Evolutionary conservation across 1,140 invertebrate genomes (phyloP).

Genomic region (Pygmarrhopalites habei): DNA sequence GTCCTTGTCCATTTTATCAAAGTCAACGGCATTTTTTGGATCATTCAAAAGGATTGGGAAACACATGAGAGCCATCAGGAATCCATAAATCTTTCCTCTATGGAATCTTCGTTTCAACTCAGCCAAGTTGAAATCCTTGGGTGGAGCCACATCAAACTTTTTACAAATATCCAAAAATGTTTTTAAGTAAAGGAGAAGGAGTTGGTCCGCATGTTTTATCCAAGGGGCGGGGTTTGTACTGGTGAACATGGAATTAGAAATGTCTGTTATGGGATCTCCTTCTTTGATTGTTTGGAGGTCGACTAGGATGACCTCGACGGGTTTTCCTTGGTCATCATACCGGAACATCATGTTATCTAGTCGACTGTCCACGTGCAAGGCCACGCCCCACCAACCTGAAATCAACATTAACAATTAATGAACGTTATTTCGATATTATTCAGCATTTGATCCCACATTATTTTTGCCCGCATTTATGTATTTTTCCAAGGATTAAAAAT

Average conservation of each 20-base stretch:
- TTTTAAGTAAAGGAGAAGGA: slow-evolving; percentile 44
- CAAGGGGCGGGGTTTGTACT: slow-evolving; percentile 7
- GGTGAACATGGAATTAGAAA: slow-evolving; percentile 13
- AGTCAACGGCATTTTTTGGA: background rate
- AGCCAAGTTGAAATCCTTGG: slow-evolving; percentile 5
- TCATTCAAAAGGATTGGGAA: slow-evolving; percentile 13
- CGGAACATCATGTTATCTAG: slow-evolving; percentile 63
- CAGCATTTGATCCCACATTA: background rate
- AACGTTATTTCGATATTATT: background rate
- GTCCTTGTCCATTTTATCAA: background rate
- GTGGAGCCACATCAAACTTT: background rate
- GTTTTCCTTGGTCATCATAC: slow-evolving; percentile 40
- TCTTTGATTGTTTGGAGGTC: slow-evolving; percentile 18
- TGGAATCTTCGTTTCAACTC: slow-evolving; percentile 1
- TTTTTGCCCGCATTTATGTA: background rate
- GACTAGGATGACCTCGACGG: slow-evolving; percentile 4
- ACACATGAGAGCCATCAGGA: background rate
- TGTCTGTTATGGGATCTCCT: slow-evolving; percentile 10
- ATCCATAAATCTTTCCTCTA: slow-evolving; percentile 11
- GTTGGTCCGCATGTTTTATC: slow-evolving; percentile 34
- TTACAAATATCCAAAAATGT: slow-evolving; percentile 17
- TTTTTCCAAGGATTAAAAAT: background rate
- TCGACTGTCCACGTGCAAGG: no score
- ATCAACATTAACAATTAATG: background rate
- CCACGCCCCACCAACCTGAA: slow-evolving; percentile 6